These are phyloP conservation scores for Chloroclysta siterata DNA, from an alignment of 2,888 invertebrate species.

Conservation along the genomic window DNA sequence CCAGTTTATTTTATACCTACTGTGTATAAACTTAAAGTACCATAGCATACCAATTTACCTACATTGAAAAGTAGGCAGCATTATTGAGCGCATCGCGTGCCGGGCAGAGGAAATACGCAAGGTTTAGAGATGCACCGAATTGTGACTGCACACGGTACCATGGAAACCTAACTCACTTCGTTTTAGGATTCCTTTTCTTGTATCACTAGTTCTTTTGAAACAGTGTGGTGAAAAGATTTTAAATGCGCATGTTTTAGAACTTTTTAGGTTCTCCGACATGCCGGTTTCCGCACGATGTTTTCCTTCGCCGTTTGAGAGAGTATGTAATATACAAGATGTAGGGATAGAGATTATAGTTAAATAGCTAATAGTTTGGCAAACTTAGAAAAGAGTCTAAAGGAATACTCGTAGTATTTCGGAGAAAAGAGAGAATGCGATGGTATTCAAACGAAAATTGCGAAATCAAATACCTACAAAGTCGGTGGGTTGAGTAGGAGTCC, in stretches of 20 bases:
- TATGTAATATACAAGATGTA: no score
- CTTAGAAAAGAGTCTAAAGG: no score
- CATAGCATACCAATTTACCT: constrained; percentile 3
- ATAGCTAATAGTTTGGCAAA: not conserved
- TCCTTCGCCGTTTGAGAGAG: no score
- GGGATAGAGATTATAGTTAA: no score
- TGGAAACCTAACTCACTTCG: constrained; percentile 27
- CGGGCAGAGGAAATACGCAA: constrained; percentile 51
- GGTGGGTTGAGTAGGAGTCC: no score
- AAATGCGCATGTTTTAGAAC: no score
- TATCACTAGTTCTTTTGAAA: no score
- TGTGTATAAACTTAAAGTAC: not conserved
- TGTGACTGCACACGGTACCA: constrained; percentile 47
- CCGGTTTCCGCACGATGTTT: no score
- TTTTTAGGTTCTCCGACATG: no score
- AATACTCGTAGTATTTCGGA: no score
- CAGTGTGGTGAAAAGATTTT: no score
- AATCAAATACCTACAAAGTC: no score
- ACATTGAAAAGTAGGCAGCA: constrained; percentile 14
- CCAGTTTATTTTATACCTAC: not conserved
- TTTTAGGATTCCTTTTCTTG: constrained; percentile 26
- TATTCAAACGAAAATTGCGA: not conserved
- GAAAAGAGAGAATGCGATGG: not conserved
- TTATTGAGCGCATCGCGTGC: constrained; percentile 42
- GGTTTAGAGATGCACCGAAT: constrained; percentile 49